Percentiles rank a stretch among this genome's conserved stretches.
Evolutionary conservation across 2,888 invertebrate genomes (phyloP).

Genomic region (Acanthosepion pharaonis): DNA sequence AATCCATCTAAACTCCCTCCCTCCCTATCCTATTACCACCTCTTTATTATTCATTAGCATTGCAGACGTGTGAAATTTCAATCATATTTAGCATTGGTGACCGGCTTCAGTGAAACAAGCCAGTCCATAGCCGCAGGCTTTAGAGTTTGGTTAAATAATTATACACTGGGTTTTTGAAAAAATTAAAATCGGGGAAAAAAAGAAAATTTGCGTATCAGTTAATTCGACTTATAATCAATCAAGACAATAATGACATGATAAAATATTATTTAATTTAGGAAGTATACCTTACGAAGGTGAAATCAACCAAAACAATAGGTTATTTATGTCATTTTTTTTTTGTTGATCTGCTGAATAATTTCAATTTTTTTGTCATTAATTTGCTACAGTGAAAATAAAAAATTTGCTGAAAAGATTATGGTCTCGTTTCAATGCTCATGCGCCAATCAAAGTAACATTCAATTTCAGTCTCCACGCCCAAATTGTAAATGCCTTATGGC

Average conservation of each 20-base stretch:
- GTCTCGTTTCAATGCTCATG: neutral
- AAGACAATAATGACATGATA: too few species aligned
- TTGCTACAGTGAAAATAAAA: too few species aligned
- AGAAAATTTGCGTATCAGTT: neutral
- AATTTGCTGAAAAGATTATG: too few species aligned
- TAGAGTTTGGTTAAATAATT: constrained; percentile 33
- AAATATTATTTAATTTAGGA: too few species aligned
- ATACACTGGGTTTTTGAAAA: too few species aligned
- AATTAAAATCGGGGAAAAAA: too few species aligned
- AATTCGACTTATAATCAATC: constrained; percentile 18
- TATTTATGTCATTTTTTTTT: too few species aligned
- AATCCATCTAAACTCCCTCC: neutral
- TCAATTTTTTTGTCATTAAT: too few species aligned
- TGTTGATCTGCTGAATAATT: neutral
- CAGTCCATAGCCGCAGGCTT: neutral
- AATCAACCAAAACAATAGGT: too few species aligned
- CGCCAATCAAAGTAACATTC: neutral
- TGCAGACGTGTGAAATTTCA: constrained; percentile 13
- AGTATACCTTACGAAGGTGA: too few species aligned
- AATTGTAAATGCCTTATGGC: too few species aligned
- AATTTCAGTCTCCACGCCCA: neutral
- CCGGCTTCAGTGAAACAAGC: neutral
- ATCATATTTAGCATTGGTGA: constrained; percentile 9
- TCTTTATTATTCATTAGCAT: neutral
- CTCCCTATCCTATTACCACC: neutral